A percentile compares a stretch with the other conserved stretches of the same genome.
Conservation (phyloP, 1,140 invertebrate species). For the Coptotermes formosanus region DNA sequence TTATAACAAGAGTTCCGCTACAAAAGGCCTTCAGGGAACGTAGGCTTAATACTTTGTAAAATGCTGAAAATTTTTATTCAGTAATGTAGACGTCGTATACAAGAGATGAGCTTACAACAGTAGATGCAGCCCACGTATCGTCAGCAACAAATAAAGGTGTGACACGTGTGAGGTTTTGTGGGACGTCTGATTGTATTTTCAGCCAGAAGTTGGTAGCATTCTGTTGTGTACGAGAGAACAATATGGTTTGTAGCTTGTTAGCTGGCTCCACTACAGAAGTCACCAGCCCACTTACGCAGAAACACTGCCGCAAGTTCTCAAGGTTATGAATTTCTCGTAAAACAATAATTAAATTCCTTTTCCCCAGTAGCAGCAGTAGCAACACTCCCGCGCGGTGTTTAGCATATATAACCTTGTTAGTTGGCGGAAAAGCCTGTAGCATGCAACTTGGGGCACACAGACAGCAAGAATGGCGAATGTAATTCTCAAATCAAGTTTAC, state of each 20-base stretch:
- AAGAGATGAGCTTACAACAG: background rate
- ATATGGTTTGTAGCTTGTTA: background rate
- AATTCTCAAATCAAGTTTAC: constrained; percentile 23
- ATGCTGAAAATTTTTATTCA: background rate
- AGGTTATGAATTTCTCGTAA: constrained; percentile 35
- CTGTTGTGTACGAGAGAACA: background rate
- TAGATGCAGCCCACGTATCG: background rate
- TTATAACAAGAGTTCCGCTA: background rate
- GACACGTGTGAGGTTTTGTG: background rate
- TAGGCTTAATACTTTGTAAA: background rate
- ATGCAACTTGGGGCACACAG: background rate
- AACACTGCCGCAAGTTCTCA: constrained; percentile 25
- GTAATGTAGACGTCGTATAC: background rate
- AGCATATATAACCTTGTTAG: constrained; percentile 34
- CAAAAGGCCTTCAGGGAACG: background rate
- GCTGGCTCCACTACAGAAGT: background rate
- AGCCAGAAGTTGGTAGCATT: background rate
- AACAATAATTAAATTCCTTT: constrained; percentile 36
- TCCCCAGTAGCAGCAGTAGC: constrained; percentile 21
- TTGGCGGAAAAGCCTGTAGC: background rate
- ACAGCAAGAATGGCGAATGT: background rate
- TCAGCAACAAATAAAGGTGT: background rate
- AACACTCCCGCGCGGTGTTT: constrained; percentile 24
- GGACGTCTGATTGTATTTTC: background rate
- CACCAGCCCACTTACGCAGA: background rate